Base-by-base conservation (phyloP, 1,140 invertebrate species). In the Ceratosolen fusciceps region DNA sequence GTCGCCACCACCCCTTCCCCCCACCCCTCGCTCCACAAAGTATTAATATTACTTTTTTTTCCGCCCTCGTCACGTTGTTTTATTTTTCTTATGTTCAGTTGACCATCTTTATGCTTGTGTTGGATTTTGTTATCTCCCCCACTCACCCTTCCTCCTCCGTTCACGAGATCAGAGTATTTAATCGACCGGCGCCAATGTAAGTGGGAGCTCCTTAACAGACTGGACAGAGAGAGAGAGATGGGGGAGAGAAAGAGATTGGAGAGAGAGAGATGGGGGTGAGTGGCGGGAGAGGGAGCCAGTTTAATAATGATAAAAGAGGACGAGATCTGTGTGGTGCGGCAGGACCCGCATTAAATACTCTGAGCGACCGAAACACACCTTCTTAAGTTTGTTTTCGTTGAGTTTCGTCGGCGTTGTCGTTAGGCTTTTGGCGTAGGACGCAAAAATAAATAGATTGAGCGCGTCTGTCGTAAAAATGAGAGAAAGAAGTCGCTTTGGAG, bases 401-500 rank as follows among this genome's bases (percentile, higher is more conserved):
- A 83, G 81, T 84, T 86, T 83, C 76, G 81, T 88, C 85, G 86
- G 84, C 87, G 85, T 89, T 88, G 86, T 88, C 87, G 88, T 88
- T 89, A 89, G 88, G 87, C 85, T 80, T 86, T 88, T 88, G 87
- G 87, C 86, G 83, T 90, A 90, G 87, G 85, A 87, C 80, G 84
- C 86, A 88, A 65, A n/a, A 52, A 88, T 73, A 73, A 56, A 80
- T 73, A 75, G 74, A 84, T 87, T 87, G 85, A 86, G 83, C 83
- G 86, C 86, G 82, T 82, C 77, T 56, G 58, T 79, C 71, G 82
- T 85, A 82, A 86, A 83, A 79, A 84, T 81, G 80, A 83, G 85
- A 84, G 43, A n/a, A n/a, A 84, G 43, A 81, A 84, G 77, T 84
- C 83, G 85, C 85, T 86, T 84, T 82, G 84, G 83, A 86, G 85